Conservation (phyloP, 2,113 vertebrate species). For the Chlamydotis undulata region DNA sequence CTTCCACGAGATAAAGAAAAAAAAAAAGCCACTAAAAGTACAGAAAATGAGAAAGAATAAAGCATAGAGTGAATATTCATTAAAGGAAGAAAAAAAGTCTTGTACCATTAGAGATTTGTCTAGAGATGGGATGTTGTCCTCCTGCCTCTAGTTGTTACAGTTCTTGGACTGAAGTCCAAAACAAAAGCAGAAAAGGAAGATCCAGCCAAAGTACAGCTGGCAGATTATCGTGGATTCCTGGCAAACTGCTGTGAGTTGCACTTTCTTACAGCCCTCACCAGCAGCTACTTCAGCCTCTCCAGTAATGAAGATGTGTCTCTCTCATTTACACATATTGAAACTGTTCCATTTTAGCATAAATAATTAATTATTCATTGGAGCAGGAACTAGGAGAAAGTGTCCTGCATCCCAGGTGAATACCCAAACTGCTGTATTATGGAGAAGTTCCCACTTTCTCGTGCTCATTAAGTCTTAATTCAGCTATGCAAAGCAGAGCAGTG, state of each 20-base stretch:
- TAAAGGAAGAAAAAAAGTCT: background rate
- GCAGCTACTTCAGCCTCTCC: constrained; percentile 1
- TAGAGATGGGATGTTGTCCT: background rate
- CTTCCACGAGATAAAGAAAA: background rate
- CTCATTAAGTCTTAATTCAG: constrained; percentile 32
- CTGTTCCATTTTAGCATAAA: background rate
- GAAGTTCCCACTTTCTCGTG: constrained; percentile 2
- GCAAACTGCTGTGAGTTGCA: constrained; percentile 32
- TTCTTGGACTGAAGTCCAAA: constrained; percentile 36
- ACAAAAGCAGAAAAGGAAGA: constrained; percentile 15
- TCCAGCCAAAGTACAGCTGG: constrained; percentile 39
- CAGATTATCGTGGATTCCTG: background rate
- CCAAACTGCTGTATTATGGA: background rate
- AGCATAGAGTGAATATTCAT: background rate
- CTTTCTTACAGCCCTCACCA: constrained; percentile 25
- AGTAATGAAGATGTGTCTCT: constrained; percentile 41
- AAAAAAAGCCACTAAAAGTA: background rate
- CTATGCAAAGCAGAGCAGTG: background rate
- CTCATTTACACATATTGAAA: constrained; percentile 26
- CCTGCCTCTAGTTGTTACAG: background rate
- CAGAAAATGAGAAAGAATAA: background rate
- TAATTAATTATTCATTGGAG: constrained; percentile 21
- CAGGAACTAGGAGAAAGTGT: background rate
- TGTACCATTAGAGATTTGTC: background rate
- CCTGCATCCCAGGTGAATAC: constrained; percentile 12